phyloP scores from a whole-genome alignment of 2,113 vertebrate species.

The Chaenocephalus aceratus region DNA sequence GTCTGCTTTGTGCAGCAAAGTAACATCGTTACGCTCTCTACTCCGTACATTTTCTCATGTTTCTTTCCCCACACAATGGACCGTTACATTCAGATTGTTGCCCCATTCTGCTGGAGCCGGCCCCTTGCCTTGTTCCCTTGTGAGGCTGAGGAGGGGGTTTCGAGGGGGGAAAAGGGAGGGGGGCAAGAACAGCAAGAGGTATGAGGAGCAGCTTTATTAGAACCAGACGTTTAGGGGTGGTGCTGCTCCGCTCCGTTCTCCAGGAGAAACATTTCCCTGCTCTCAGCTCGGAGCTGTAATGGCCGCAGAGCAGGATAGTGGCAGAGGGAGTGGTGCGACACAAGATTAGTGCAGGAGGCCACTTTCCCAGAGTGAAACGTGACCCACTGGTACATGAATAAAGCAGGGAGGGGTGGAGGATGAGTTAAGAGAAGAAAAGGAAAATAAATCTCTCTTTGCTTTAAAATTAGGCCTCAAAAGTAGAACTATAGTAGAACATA shows the following conservation, averaged over 20 bases:
- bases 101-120: constrained; percentile 60
- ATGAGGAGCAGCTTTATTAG: constrained; percentile 82
- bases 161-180: constrained; percentile 2
- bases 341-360: constrained; percentile 66
- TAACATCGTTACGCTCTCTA: constrained; percentile 33
- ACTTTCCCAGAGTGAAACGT: constrained; percentile 80
- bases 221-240: constrained; percentile 84
- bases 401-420: constrained; percentile 63
- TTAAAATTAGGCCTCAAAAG: constrained; percentile 22
- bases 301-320: constrained; percentile 28
- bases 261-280: constrained; percentile 56
- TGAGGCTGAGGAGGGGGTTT: constrained; percentile 24
- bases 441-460: constrained; percentile 45
- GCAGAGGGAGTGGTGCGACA: constrained; percentile 62
- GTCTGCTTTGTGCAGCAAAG: constrained; percentile 14
- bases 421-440: constrained; percentile 58
- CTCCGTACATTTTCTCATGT: constrained; percentile 41
- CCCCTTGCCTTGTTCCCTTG: constrained; percentile 70
- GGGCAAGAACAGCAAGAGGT: constrained; percentile 56
- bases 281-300: constrained; percentile 37
- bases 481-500: constrained; percentile 2
- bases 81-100: constrained; percentile 63
- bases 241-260: constrained; percentile 60
- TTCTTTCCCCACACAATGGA: constrained; percentile 48
- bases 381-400: constrained; percentile 59